Base-by-base conservation (phyloP, 2,113 vertebrate genomes). In the Nothoprocta perdicaria region DNA sequence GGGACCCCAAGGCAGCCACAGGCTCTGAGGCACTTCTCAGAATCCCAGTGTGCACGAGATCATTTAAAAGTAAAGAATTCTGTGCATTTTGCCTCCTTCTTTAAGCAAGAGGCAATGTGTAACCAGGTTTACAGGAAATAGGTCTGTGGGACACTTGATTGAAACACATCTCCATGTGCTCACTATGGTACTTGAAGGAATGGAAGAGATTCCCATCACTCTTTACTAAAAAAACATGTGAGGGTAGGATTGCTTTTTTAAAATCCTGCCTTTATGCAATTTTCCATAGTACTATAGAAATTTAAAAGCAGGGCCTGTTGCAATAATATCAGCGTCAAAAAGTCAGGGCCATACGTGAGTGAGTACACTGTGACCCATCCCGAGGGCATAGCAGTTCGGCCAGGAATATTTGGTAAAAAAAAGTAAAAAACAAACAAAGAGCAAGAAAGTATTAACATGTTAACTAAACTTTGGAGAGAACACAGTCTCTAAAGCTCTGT, bases 161-260 rank as follows among this genome's bases (percentile, higher is more conserved):
- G 50, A 83, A 83, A 53, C 27, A 52, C 0, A 0, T 57, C 1
- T 0, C 65, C 7, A 3, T 14, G 10, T 35, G 52, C 13, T 83
- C 0, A 0, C 38, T 38, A 19, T 3, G 6, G 6, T 61, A 61
- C 55, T 60, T 80, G 52, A 63, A 75, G 41, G 23, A 84, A 55
- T 4, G 22, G n/a, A 35, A 69, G 63, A 80, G 80, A 60, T 41
- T 6, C 22, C 45, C 48, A 15, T 27, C 41, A 23, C 33, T 29
- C 45, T 63, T 66, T 29, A 12, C 33, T 38, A 35, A 81, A 86
- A 15, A 67, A 55, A 38, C 5, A 46, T 1, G 5, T 27, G 22
- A 71, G 14, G 33, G 74, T 71, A 85, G 23, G 26, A 72, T 43
- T 81, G 40, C 8, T 24, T 31, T 83, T 88, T 80, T 18, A 52